Conservation (phyloP, 2,888 invertebrate genomes). For the Yponomeuta evonymella region DNA sequence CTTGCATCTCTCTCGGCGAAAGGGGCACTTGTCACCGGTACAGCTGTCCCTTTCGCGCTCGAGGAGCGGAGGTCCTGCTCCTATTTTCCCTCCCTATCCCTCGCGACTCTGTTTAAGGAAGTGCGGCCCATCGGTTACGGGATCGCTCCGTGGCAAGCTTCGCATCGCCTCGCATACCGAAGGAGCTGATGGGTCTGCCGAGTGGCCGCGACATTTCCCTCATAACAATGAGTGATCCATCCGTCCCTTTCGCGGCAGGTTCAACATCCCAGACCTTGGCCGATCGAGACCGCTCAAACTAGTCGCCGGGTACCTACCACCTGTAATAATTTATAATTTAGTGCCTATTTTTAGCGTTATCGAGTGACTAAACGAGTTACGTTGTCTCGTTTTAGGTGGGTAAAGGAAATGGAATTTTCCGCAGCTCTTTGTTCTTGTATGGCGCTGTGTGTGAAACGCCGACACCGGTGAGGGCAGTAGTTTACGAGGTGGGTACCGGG, state of each 20-base stretch:
- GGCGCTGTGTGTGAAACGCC: conserved; percentile 22
- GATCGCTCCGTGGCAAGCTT: conserved; percentile 45
- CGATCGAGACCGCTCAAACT: conserved; percentile 66
- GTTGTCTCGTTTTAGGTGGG: conserved; percentile 20
- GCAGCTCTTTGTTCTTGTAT: conserved; percentile 38
- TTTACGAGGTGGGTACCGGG: conserved; percentile 69
- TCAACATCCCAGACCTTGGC: conserved; percentile 75
- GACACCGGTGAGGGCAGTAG: conserved; percentile 29
- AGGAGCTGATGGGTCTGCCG: conserved; percentile 41
- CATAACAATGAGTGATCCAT: conserved; percentile 72
- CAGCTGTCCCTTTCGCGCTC: conserved; percentile 34
- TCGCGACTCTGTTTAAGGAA: conserved; percentile 56
- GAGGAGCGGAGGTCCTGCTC: background rate
- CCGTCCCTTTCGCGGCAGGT: conserved; percentile 69
- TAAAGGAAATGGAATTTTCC: conserved; percentile 49
- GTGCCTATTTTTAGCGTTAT: conserved; percentile 53
- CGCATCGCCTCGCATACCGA: conserved; percentile 61
- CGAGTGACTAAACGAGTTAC: conserved; percentile 36
- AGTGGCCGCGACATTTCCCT: conserved; percentile 67
- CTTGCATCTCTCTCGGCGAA: conserved; percentile 44
- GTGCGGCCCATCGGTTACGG: conserved; percentile 51
- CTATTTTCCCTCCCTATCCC: conserved; percentile 29
- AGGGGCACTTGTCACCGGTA: conserved; percentile 46
- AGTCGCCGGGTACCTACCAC: conserved; percentile 57
- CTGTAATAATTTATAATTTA: conserved; percentile 57